Percentiles rank a stretch among this genome's conserved stretches.
These are phyloP conservation scores for Bombus picipes DNA, from an alignment of 1,140 invertebrate species.

Conservation along the genomic window DNA sequence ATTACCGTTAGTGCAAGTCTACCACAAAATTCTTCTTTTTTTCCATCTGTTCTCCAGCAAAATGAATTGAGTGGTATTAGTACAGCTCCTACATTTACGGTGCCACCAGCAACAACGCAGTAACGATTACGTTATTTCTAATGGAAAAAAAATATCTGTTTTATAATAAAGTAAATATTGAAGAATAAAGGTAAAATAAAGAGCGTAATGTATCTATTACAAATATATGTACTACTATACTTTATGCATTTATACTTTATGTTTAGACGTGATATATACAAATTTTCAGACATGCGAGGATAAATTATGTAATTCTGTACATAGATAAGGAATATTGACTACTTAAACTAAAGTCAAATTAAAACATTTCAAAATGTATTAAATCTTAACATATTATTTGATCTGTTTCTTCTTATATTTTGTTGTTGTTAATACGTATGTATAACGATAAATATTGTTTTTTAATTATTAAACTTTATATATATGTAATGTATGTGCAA, in stretches of 20 bases:
- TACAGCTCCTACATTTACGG: slow-evolving; percentile 51
- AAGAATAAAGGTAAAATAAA: slow-evolving; percentile 38
- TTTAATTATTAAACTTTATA: neutral
- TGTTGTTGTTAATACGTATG: neutral
- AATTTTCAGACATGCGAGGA: slow-evolving; percentile 19
- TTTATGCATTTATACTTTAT: slow-evolving; percentile 55
- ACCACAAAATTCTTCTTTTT: slow-evolving; percentile 80
- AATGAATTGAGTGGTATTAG: slow-evolving; percentile 61
- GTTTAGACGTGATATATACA: slow-evolving; percentile 64
- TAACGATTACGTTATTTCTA: slow-evolving; percentile 61
- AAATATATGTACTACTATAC: slow-evolving; percentile 28
- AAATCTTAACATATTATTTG: slow-evolving; percentile 4
- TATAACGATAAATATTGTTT: slow-evolving; percentile 10
- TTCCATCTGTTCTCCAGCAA: slow-evolving; percentile 70
- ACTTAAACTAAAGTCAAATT: slow-evolving; percentile 38
- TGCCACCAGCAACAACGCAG: slow-evolving; percentile 63
- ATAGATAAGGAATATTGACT: slow-evolving; percentile 58
- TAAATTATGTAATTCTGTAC: slow-evolving; percentile 61
- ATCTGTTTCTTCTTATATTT: neutral
- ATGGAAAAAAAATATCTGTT: slow-evolving; percentile 32
- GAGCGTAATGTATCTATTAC: slow-evolving; percentile 12
- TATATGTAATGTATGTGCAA: neutral
- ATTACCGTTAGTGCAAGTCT: slow-evolving; percentile 91
- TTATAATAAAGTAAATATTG: slow-evolving; percentile 55
- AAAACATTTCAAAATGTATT: slow-evolving; percentile 14